Conservation (phyloP, 2,888 invertebrate genomes). For the Eledone cirrhosa region DNA sequence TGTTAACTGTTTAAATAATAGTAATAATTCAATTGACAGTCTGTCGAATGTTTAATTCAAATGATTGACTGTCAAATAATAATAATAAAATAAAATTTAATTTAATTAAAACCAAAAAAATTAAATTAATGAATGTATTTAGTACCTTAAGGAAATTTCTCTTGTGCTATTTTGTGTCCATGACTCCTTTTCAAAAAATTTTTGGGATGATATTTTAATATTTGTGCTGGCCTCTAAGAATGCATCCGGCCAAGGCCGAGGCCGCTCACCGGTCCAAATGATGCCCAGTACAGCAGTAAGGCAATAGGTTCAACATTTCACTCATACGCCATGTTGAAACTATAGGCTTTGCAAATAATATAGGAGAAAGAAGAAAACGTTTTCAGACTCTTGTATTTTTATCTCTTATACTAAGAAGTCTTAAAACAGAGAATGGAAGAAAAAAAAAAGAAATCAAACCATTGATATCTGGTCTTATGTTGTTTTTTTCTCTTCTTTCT, state of each 20-base stretch:
- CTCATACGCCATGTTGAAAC: slow-evolving; percentile 22
- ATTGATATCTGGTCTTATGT: too few relatives aligned
- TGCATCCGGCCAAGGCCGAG: not conserved
- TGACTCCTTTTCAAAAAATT: not conserved
- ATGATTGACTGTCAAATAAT: too few relatives aligned
- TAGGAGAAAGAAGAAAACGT: not conserved
- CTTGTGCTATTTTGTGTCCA: slow-evolving; percentile 21
- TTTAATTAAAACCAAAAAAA: too few relatives aligned
- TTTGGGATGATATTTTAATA: not conserved
- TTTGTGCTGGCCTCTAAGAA: not conserved
- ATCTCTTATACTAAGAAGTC: not conserved
- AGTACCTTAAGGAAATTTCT: not conserved
- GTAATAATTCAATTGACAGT: too few relatives aligned
- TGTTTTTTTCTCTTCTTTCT: too few relatives aligned
- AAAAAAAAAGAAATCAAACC: too few relatives aligned
- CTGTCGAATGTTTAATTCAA: too few relatives aligned
- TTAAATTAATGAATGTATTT: too few relatives aligned
- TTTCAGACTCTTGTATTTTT: slow-evolving; percentile 17
- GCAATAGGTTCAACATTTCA: slow-evolving; percentile 17
- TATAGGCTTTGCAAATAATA: slow-evolving; percentile 5
- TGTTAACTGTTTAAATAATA: too few relatives aligned
- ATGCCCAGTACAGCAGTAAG: slow-evolving; percentile 22
- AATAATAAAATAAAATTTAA: too few relatives aligned
- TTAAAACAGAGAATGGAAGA: too few relatives aligned
- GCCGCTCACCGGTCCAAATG: slow-evolving; percentile 10